Conservation (phyloP, 30 jellyfish, hydroid and myxozoan genomes). For the Euphysa ruthae region DNA sequence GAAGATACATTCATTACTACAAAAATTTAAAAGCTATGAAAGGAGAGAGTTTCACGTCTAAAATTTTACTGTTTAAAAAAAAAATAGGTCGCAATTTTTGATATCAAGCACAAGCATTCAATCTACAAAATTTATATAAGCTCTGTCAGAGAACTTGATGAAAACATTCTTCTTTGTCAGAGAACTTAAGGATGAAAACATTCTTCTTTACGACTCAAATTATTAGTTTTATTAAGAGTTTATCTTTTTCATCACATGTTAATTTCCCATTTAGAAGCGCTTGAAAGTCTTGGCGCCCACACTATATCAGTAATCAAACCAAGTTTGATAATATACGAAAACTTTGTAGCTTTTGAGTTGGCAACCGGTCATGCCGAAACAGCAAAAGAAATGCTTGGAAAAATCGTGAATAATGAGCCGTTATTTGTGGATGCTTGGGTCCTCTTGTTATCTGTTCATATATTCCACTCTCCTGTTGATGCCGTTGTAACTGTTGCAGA, state of each 20-base stretch:
- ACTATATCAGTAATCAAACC: background rate
- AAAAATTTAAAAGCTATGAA: too few species aligned
- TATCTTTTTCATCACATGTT: background rate
- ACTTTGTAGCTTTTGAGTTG: constrained; percentile 27
- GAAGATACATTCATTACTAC: too few species aligned
- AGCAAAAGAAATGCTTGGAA: constrained; percentile 1
- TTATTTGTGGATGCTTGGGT: constrained; percentile 35
- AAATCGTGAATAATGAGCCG: constrained; percentile 11
- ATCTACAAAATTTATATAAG: too few species aligned
- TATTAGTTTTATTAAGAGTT: too few species aligned
- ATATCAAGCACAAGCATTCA: too few species aligned
- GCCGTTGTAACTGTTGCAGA: constrained; percentile 29
- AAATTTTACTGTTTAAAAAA: too few species aligned
- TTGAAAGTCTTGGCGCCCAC: background rate
- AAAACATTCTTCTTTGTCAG: too few species aligned
- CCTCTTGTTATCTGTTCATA: background rate
- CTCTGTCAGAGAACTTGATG: too few species aligned
- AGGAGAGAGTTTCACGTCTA: too few species aligned
- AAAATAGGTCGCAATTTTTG: too few species aligned
- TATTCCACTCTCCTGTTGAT: constrained; percentile 26
- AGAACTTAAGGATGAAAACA: too few species aligned
- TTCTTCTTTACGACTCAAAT: too few species aligned
- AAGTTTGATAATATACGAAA: constrained; percentile 12
- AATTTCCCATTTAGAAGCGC: constrained; percentile 12
- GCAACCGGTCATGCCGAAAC: background rate